These are phyloP conservation scores for Hemaris fuciformis DNA, from an alignment of 2,888 invertebrate species.

Conservation along the genomic window DNA sequence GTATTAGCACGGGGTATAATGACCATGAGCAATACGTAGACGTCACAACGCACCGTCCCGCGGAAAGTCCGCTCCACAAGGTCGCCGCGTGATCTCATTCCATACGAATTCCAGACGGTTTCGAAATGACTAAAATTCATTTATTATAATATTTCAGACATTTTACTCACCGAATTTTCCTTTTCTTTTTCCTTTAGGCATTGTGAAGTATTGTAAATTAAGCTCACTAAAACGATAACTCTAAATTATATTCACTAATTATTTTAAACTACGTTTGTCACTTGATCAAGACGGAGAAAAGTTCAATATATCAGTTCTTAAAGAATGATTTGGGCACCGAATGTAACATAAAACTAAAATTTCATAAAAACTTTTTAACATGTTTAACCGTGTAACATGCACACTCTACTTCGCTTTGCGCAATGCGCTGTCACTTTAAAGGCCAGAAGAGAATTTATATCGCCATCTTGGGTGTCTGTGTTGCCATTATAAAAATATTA, in stretches of 20 bases:
- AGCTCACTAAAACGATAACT: slow-evolving; percentile 65
- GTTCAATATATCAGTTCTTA: slow-evolving; percentile 87
- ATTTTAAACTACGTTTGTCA: slow-evolving; percentile 68
- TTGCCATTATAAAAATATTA: slow-evolving; percentile 17
- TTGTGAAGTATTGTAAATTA: slow-evolving; percentile 68
- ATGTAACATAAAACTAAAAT: slow-evolving; percentile 87
- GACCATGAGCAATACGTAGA: slow-evolving; percentile 54
- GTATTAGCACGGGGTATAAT: slow-evolving; percentile 36
- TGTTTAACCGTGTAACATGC: slow-evolving; percentile 82
- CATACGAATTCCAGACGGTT: slow-evolving; percentile 51
- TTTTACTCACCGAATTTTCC: slow-evolving; percentile 87
- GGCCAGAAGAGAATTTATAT: slow-evolving; percentile 36
- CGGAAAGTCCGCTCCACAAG: slow-evolving; percentile 70
- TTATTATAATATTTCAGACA: slow-evolving; percentile 2
- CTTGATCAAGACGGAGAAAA: slow-evolving; percentile 90
- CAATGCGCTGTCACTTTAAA: slow-evolving; percentile 68
- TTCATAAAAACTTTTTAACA: slow-evolving; percentile 88
- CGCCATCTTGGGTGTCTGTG: slow-evolving; percentile 56
- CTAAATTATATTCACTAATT: slow-evolving; percentile 78
- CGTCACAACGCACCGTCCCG: slow-evolving; percentile 49
- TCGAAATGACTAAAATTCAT: slow-evolving; percentile 16
- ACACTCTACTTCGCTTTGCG: slow-evolving; percentile 73
- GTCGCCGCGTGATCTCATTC: slow-evolving; percentile 76
- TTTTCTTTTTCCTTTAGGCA: slow-evolving; percentile 90
- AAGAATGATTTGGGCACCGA: slow-evolving; percentile 86